These are phyloP conservation scores for Pyrgus malvae DNA, from an alignment of 2,888 invertebrate genomes.

Conservation along the genomic window DNA sequence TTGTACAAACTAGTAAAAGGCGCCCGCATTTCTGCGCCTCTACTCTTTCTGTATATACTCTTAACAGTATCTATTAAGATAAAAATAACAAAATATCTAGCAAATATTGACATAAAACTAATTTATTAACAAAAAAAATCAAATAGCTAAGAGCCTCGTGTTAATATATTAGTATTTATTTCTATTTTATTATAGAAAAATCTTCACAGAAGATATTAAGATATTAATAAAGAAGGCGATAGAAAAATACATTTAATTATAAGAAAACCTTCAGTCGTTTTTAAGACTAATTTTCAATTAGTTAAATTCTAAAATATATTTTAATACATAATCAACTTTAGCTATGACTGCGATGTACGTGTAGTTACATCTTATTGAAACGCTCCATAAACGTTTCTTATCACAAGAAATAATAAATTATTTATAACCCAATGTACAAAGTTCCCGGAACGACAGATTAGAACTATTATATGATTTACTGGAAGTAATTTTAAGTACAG, in stretches of 20 bases:
- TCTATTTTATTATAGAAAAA: constrained; percentile 37
- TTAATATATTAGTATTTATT: constrained; percentile 51
- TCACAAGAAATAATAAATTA: constrained; percentile 21
- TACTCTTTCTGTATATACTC: too few relatives aligned
- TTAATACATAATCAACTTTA: constrained; percentile 29
- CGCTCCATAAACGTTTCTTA: constrained; percentile 4
- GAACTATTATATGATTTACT: background rate
- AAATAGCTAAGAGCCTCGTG: constrained; percentile 44
- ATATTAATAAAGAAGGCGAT: constrained; percentile 39
- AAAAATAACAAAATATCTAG: constrained; percentile 19
- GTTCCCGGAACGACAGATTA: constrained; percentile 7
- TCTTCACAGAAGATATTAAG: constrained; percentile 58
- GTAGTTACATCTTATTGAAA: background rate
- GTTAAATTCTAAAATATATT: constrained; percentile 23
- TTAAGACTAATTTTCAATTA: constrained; percentile 38
- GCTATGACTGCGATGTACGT: background rate
- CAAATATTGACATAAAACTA: constrained; percentile 4
- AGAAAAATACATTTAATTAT: constrained; percentile 12
- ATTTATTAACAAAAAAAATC: constrained; percentile 33
- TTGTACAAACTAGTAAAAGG: too few relatives aligned
- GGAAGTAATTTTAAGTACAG: background rate
- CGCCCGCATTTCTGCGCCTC: too few relatives aligned
- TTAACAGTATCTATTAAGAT: constrained; percentile 18
- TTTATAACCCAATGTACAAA: constrained; percentile 9
- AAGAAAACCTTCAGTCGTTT: constrained; percentile 45